These are phyloP conservation scores for Sycophila sp. DNA, from an alignment of 1,140 invertebrate species.

Conservation along the genomic window DNA sequence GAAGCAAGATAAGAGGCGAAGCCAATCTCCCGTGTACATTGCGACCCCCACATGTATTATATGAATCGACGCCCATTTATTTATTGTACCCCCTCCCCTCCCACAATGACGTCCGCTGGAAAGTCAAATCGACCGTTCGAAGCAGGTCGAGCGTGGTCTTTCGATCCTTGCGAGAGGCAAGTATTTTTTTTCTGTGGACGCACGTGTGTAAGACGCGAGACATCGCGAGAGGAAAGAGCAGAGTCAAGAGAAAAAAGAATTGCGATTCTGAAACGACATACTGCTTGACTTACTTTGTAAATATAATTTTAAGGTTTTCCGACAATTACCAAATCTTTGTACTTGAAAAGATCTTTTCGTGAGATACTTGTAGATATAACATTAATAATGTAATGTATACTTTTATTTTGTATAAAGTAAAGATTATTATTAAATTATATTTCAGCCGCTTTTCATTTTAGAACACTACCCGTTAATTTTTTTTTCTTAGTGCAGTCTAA, in stretches of 20 bases:
- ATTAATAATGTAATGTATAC: neutral
- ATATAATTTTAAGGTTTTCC: slow-evolving; percentile 18
- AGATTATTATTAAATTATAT: slow-evolving; percentile 17
- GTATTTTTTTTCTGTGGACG: neutral
- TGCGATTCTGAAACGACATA: no score
- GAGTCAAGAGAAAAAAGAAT: no score
- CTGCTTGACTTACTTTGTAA: neutral
- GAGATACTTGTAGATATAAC: neutral
- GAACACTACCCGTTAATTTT: no score
- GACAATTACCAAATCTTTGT: neutral
- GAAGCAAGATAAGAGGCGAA: neutral
- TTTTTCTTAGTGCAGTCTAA: no score
- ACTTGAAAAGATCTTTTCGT: slow-evolving; percentile 6
- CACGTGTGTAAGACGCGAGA: neutral
- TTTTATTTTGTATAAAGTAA: slow-evolving; percentile 25
- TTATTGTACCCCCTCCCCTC: slow-evolving; percentile 35
- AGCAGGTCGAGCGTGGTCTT: neutral
- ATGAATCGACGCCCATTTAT: slow-evolving; percentile 40
- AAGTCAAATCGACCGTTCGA: neutral
- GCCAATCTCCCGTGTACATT: slow-evolving; percentile 29
- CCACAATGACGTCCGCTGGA: neutral
- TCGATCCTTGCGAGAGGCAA: neutral
- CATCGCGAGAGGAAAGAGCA: neutral
- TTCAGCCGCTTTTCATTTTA: no score
- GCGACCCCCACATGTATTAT: slow-evolving; percentile 26